These are phyloP conservation scores for Drosophila tsacasi DNA, from an alignment of 1,140 invertebrate genomes.

Conservation along the genomic window DNA sequence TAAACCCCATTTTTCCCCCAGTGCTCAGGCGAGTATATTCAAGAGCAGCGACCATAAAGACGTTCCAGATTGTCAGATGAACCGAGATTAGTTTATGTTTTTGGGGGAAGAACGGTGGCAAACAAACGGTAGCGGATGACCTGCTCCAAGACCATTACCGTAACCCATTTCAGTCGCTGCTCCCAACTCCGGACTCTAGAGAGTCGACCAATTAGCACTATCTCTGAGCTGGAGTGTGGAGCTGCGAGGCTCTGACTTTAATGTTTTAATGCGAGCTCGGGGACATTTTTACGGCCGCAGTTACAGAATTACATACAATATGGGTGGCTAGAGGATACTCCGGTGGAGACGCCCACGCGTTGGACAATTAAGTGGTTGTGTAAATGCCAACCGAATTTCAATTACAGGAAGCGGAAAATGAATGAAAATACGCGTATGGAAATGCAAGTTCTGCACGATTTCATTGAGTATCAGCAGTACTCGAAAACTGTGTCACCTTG, in stretches of 20 bases:
- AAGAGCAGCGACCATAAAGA: constrained; percentile 53
- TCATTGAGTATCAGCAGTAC: constrained; percentile 50
- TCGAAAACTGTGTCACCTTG: constrained; percentile 74
- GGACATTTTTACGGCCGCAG: constrained; percentile 19
- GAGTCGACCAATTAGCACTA: constrained; percentile 42
- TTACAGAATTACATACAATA: not conserved
- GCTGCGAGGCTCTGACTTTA: not conserved
- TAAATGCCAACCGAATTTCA: constrained; percentile 55
- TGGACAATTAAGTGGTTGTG: constrained; percentile 35
- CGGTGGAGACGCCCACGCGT: constrained; percentile 19
- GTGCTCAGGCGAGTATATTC: constrained; percentile 14
- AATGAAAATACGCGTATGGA: constrained; percentile 71
- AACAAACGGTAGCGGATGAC: constrained; percentile 48
- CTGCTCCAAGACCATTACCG: constrained; percentile 37
- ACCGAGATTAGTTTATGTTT: constrained; percentile 48
- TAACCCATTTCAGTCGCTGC: constrained; percentile 25
- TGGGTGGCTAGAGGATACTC: not conserved
- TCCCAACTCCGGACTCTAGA: constrained; percentile 4
- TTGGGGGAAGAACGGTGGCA: constrained; percentile 47
- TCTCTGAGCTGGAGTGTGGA: constrained; percentile 15
- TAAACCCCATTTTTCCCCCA: constrained; percentile 5
- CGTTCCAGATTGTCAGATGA: constrained; percentile 47
- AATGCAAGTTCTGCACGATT: constrained; percentile 52
- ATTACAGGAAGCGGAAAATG: constrained; percentile 73
- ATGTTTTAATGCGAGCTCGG: constrained; percentile 21